phyloP scores from a whole-genome alignment of 2,888 invertebrate species.

The Lasioglossum zephyrum region DNA sequence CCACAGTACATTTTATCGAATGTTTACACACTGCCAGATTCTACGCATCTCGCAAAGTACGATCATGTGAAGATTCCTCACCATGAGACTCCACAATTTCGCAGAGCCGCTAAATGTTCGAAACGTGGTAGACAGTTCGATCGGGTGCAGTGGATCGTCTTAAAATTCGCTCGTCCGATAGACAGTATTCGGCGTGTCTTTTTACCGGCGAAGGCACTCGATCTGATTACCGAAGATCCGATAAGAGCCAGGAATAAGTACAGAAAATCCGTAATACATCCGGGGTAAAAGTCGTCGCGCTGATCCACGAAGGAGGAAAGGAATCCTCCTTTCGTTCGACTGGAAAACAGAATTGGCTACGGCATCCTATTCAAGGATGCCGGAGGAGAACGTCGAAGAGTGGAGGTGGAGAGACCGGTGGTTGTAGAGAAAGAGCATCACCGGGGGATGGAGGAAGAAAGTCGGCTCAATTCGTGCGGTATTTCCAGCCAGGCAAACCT shows the following conservation, averaged over 20 bases:
- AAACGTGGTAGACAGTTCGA: too few relatives aligned
- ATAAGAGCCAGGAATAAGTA: slow-evolving; percentile 21
- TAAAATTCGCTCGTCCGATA: background rate
- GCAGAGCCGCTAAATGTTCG: too few relatives aligned
- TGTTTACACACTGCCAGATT: too few relatives aligned
- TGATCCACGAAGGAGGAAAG: slow-evolving; percentile 1
- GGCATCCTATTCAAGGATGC: slow-evolving; percentile 49
- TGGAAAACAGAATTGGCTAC: slow-evolving; percentile 59
- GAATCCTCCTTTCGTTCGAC: slow-evolving; percentile 36
- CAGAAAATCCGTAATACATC: slow-evolving; percentile 38
- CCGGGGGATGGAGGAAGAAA: background rate
- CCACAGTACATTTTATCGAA: too few relatives aligned
- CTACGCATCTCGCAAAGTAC: too few relatives aligned
- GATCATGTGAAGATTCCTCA: too few relatives aligned
- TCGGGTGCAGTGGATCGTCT: background rate
- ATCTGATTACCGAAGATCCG: slow-evolving; percentile 14
- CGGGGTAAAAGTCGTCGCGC: slow-evolving; percentile 12
- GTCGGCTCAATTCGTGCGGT: slow-evolving; percentile 64
- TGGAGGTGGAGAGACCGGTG: background rate
- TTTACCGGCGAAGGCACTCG: background rate
- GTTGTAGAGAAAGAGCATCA: background rate
- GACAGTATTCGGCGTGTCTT: background rate
- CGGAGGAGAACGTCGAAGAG: background rate
- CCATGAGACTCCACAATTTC: too few relatives aligned
- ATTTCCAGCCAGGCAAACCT: slow-evolving; percentile 59